These are phyloP conservation scores for Gasterosteus nipponicus DNA, from an alignment of 2,113 vertebrate genomes.

Conservation along the genomic window DNA sequence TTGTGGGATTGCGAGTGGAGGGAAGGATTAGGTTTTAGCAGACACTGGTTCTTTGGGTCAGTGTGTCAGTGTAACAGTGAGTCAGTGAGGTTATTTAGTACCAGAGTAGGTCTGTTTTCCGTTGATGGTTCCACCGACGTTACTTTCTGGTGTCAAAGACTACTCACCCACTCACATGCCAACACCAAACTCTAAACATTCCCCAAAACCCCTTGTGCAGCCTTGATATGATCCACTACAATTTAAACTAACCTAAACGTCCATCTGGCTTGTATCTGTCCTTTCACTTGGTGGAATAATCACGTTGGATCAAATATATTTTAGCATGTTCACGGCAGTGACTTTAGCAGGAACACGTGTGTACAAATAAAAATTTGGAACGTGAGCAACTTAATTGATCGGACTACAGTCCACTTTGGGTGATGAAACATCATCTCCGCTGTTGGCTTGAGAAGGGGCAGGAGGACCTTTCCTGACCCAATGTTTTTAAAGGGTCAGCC, in stretches of 20 bases:
- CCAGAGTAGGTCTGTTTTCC: constrained; percentile 67
- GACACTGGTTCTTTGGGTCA: constrained; percentile 81
- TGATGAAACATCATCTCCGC: constrained; percentile 44
- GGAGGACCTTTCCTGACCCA: not conserved
- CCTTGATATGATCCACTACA: not conserved
- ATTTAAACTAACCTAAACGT: not conserved
- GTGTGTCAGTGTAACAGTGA: constrained; percentile 88
- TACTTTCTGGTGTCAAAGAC: constrained; percentile 38
- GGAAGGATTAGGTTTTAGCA: constrained; percentile 79
- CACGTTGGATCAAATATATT: no score
- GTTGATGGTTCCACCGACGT: constrained; percentile 41
- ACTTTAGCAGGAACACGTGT: constrained; percentile 13
- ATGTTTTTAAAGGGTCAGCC: constrained; percentile 9
- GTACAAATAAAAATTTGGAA: not conserved
- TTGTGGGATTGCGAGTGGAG: constrained; percentile 72
- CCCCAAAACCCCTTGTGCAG: constrained; percentile 27
- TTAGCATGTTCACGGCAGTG: not conserved
- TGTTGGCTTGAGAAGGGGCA: constrained; percentile 40
- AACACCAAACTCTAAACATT: not conserved
- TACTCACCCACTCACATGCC: constrained; percentile 23
- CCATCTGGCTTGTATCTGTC: not conserved
- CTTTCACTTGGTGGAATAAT: not conserved
- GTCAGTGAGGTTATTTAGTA: constrained; percentile 79
- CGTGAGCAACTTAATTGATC: not conserved
- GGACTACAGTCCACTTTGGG: constrained; percentile 60